Percentiles rank a stretch among this genome's conserved stretches.
These are phyloP conservation scores for Aegithalos caudatus DNA, from an alignment of 2,113 vertebrate species.

Conservation along the genomic window DNA sequence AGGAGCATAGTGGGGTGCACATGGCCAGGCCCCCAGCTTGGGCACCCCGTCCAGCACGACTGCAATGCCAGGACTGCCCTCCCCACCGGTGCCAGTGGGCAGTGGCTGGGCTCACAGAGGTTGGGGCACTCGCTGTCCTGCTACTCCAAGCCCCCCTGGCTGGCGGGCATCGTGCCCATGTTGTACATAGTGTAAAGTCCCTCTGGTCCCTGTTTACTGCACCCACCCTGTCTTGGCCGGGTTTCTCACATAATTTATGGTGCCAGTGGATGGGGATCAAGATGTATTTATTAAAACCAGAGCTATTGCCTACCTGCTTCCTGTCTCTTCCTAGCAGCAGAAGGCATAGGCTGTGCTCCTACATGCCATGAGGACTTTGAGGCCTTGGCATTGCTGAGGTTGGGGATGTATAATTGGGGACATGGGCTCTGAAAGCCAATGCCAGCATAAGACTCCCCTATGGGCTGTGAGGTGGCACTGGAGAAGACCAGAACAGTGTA, in stretches of 20 bases:
- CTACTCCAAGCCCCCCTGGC: background rate
- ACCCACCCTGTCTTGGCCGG: fast-evolving
- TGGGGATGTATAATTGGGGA: background rate
- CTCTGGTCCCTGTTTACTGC: background rate
- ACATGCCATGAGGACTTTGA: fast-evolving
- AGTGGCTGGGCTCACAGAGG: fast-evolving
- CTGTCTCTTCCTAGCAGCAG: background rate
- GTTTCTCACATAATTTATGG: constrained; percentile 56
- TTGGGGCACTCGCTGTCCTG: background rate
- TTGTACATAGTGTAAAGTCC: constrained; percentile 66
- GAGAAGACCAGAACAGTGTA: background rate
- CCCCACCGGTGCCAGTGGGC: background rate
- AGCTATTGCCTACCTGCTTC: background rate
- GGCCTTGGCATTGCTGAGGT: background rate
- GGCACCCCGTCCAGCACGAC: background rate
- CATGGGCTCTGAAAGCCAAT: background rate
- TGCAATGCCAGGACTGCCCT: background rate
- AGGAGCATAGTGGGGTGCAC: background rate
- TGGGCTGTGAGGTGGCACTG: background rate
- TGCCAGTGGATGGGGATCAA: background rate
- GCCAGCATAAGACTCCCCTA: background rate
- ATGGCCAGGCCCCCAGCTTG: background rate
- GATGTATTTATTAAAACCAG: constrained; percentile 67
- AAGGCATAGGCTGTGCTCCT: background rate
- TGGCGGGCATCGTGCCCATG: fast-evolving